Conservation (phyloP, 2,113 vertebrate genomes). For the Thermophis baileyi region DNA sequence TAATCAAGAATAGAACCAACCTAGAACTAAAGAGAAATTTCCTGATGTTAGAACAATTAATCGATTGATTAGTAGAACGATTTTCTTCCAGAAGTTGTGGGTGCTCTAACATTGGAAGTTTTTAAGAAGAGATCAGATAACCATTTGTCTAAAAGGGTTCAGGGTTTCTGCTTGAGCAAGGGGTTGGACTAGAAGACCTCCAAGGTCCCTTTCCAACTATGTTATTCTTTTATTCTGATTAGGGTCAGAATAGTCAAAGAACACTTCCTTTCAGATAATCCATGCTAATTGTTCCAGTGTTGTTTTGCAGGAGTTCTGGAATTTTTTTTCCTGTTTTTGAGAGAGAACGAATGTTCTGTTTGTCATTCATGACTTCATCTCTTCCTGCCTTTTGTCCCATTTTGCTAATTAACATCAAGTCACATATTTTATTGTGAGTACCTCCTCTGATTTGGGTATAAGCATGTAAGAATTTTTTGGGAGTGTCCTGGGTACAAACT, state of each 20-base stretch:
- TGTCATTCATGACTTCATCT: background rate
- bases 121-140: background rate
- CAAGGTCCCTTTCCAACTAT: background rate
- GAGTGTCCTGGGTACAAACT: background rate
- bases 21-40: background rate
- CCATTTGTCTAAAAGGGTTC: background rate
- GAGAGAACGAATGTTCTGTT: background rate
- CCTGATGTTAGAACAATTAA: background rate
- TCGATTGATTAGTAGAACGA: background rate
- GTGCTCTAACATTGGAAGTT: background rate
- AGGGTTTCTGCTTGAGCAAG: background rate
- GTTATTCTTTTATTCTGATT: background rate
- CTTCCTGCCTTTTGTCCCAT: background rate
- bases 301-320: background rate
- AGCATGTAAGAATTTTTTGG: background rate
- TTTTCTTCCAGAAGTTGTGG: background rate
- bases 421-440: background rate
- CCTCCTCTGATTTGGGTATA: background rate
- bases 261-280: background rate
- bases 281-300: background rate
- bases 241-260: background rate
- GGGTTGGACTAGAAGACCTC: background rate
- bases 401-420: background rate
- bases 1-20: background rate
- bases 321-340: background rate